Conservation (phyloP, 1,140 invertebrate species). For the Seison nebaliae region DNA sequence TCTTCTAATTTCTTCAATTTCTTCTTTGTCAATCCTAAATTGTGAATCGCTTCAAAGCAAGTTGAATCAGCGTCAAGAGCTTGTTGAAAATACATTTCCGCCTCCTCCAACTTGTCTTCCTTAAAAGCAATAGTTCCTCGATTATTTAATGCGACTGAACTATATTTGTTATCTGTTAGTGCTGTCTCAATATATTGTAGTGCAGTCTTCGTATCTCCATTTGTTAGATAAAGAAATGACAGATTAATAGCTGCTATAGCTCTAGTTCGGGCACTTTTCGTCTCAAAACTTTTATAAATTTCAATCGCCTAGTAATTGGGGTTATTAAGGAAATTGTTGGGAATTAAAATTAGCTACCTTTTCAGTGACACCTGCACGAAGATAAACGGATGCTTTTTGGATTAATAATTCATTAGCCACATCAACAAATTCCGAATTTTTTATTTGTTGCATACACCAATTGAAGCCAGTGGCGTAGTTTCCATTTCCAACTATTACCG, state of each 20-base stretch:
- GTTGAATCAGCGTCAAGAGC: too few species aligned
- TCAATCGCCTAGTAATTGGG: conserved; percentile 37
- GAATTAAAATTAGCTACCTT: conserved; percentile 23
- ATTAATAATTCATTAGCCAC: conserved; percentile 66
- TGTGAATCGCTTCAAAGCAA: too few species aligned
- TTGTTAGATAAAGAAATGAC: conserved; percentile 63
- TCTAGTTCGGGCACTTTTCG: conserved; percentile 51
- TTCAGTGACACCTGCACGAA: conserved; percentile 52
- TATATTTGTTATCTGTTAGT: too few species aligned
- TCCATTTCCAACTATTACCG: conserved; percentile 45
- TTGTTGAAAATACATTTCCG: too few species aligned
- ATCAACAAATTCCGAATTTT: conserved; percentile 43
- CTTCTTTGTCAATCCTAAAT: too few species aligned
- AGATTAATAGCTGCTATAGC: conserved; percentile 60
- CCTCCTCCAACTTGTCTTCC: too few species aligned
- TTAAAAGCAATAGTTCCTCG: too few species aligned
- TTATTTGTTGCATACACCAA: conserved; percentile 37
- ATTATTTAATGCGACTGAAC: too few species aligned
- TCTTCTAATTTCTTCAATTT: too few species aligned
- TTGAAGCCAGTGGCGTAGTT: conserved; percentile 45
- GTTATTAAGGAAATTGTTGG: not conserved
- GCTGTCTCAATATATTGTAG: too few species aligned
- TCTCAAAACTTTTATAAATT: conserved; percentile 60
- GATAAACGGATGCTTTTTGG: conserved; percentile 62
- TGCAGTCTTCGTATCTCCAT: too few species aligned